Evolutionary conservation across 37 sponge, comb jelly and placozoan species (phyloP).

Genomic region (Halichondria panicea): DNA sequence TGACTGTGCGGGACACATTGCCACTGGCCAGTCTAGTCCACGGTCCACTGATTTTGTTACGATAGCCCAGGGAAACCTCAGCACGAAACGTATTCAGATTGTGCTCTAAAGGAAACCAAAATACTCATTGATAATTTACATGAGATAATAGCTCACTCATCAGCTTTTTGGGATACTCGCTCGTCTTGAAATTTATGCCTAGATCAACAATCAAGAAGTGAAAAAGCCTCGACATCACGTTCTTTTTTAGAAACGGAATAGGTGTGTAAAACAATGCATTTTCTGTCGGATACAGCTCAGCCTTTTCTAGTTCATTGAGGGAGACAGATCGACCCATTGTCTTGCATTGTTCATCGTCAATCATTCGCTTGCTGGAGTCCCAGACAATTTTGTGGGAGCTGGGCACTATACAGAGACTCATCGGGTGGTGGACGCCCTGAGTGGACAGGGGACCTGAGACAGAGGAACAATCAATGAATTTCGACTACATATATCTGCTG

Average conservation of each 20-base stretch:
- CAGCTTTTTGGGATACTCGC: slow-evolving; percentile 18
- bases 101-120: not conserved
- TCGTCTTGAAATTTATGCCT: slow-evolving; percentile 30
- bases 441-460: slow-evolving; percentile 47
- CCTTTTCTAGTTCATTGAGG: not conserved
- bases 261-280: slow-evolving; percentile 45
- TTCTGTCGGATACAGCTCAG: slow-evolving; percentile 10
- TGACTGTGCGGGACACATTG: slow-evolving; percentile 43
- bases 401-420: slow-evolving; percentile 47
- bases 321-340: slow-evolving; percentile 18
- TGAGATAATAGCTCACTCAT: slow-evolving; percentile 30
- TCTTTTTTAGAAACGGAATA: slow-evolving; percentile 38
- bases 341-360: slow-evolving; percentile 39
- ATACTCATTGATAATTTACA: not conserved
- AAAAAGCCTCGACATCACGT: slow-evolving; percentile 58
- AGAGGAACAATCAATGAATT: not conserved
- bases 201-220: slow-evolving; percentile 62
- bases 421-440: not conserved
- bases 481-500: no score
- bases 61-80: slow-evolving; percentile 61
- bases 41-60: slow-evolving; percentile 8
- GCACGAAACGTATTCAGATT: slow-evolving; percentile 6
- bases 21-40: slow-evolving; percentile 50
- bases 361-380: not conserved
- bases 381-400: not conserved